Evolutionary conservation across 2,888 invertebrate species (phyloP).

Genomic region (Phortica magna): DNA sequence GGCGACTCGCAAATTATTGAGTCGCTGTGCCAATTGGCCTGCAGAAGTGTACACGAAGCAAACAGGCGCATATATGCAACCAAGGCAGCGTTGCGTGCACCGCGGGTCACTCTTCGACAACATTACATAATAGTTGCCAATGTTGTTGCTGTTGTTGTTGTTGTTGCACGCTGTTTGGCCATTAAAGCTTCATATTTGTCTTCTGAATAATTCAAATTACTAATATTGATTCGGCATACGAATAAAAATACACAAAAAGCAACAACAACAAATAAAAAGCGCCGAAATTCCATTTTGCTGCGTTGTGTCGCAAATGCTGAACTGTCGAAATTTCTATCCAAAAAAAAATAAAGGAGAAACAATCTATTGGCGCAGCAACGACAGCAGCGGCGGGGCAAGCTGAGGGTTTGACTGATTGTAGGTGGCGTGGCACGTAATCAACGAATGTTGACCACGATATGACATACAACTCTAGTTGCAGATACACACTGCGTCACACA

Average conservation of each 20-base stretch:
- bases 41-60: constrained; percentile 36
- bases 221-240: constrained; percentile 77
- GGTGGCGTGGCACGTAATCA: constrained; percentile 66
- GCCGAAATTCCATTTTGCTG: constrained; percentile 22
- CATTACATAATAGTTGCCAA: not conserved
- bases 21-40: constrained; percentile 47
- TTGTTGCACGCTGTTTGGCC: constrained; percentile 73
- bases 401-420: constrained; percentile 53
- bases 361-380: constrained; percentile 32
- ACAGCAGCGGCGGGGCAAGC: not conserved
- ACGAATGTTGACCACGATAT: constrained; percentile 72
- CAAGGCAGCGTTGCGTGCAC: not conserved
- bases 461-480: constrained; percentile 45
- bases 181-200: constrained; percentile 78
- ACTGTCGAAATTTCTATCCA: constrained; percentile 51
- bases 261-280: too few relatives aligned
- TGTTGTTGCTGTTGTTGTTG: constrained; percentile 11
- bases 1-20: constrained; percentile 71
- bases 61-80: constrained; percentile 33
- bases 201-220: constrained; percentile 78
- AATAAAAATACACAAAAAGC: constrained; percentile 67
- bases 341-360: constrained; percentile 47
- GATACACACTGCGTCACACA: constrained; percentile 30
- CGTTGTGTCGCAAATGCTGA: constrained; percentile 53
- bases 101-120: not conserved